A percentile compares a stretch with the other conserved stretches of the same genome.
Conservation (phyloP, 2,797 vertebrate species). For the Oreochromis mossambicus region DNA sequence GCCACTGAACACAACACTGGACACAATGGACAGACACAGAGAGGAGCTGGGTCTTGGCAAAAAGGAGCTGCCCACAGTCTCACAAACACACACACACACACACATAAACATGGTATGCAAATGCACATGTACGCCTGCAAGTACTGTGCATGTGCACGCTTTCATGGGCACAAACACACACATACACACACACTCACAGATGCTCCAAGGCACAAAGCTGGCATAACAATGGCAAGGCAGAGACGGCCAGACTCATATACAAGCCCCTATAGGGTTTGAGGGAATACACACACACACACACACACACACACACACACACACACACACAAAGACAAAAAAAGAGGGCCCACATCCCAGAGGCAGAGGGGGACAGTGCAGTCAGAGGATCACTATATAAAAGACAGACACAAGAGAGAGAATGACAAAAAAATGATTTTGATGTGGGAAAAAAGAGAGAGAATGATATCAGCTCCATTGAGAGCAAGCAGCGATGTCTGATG, state of each 20-base stretch:
- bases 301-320: not conserved
- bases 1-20: constrained; percentile 57
- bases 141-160: constrained; percentile 6
- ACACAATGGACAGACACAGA: constrained; percentile 64
- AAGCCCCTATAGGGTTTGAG: constrained; percentile 44
- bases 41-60: constrained; percentile 59
- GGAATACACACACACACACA: constrained; percentile 12
- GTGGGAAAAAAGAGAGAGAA: constrained; percentile 4
- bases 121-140: constrained; percentile 11
- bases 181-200: constrained; percentile 34
- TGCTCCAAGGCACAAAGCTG: constrained; percentile 63
- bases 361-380: constrained; percentile 32
- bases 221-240: constrained; percentile 55
- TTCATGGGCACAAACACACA: constrained; percentile 28
- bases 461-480: constrained; percentile 13
- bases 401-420: constrained; percentile 46
- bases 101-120: constrained; percentile 18
- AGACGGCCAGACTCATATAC: constrained; percentile 50
- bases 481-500: constrained; percentile 9
- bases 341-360: constrained; percentile 31
- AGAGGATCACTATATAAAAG: constrained; percentile 46
- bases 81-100: not conserved
- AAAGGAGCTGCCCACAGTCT: not conserved
- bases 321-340: constrained; percentile 5
- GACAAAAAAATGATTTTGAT: constrained; percentile 50